A percentile compares a stretch with the other conserved stretches of the same genome.
phyloP scores from a whole-genome alignment of 1,140 invertebrate genomes.

The Triops longicaudatus region DNA sequence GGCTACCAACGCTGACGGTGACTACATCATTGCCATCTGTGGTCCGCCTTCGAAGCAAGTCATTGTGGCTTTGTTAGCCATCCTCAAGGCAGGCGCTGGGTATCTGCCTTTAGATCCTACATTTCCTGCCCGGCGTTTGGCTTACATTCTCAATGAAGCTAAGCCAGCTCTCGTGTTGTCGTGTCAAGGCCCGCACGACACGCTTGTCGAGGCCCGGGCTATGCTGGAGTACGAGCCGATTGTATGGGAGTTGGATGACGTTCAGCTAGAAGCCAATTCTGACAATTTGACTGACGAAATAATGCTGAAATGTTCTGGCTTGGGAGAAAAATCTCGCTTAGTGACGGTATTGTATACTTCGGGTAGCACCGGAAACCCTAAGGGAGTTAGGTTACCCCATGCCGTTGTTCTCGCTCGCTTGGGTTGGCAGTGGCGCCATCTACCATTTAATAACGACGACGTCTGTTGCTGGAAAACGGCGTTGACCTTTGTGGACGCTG shows the following conservation, averaged over 20 bases:
- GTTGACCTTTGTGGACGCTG: constrained; percentile 77
- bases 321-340: constrained; percentile 29
- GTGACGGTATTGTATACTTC: constrained; percentile 84
- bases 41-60: constrained; percentile 64
- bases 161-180: constrained; percentile 48
- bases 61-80: constrained; percentile 57
- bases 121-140: constrained; percentile 61
- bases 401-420: constrained; percentile 66
- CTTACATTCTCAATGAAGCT: constrained; percentile 66
- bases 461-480: constrained; percentile 78
- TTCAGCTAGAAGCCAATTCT: not conserved
- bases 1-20: constrained; percentile 50
- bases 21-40: constrained; percentile 61
- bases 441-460: constrained; percentile 59
- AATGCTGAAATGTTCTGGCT: not conserved
- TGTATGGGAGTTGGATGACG: not conserved
- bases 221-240: not conserved
- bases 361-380: constrained; percentile 83
- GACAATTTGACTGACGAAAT: not conserved
- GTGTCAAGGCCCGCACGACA: not conserved
- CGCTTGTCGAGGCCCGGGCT: not conserved
- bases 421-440: constrained; percentile 69
- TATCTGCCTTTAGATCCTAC: constrained; percentile 71
- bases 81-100: constrained; percentile 69
- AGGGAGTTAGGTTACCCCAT: constrained; percentile 80